Evolutionary conservation across 2,797 vertebrate species (phyloP), one percentile per base, ranked within the genome.

Genomic region (Chloroceryle amazona): DNA sequence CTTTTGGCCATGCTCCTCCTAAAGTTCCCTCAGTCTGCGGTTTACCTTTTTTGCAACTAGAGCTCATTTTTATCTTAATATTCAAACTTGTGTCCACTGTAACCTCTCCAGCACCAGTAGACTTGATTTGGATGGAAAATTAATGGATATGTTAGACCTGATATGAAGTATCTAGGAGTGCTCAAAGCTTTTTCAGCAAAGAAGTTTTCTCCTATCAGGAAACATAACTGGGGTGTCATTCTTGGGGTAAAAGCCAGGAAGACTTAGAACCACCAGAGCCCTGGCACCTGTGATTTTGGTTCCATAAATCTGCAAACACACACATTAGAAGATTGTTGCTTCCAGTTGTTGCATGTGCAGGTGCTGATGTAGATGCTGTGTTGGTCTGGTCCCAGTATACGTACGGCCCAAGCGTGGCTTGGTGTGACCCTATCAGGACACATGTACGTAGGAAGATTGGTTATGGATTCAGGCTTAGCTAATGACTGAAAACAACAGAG

Each of bases 81-180:
- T 41, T 68, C 71, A 85, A 1, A 21, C 20, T 33, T 29, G 31
- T 55, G 29, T 67, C 58, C 26, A 13, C 49, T 75, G 49, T 51
- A 93, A 49, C 22, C 25, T 79, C 44, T 79, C 49, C 41, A 81
- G 63, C 46, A 44, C 7, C 8, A 14, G 10, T 28, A 57, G 41
- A 15, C 44, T 72, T 80, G 80, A 76, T 73, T 72, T 80, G 54
- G 55, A 18, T 88, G 60, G 75, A 68, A 90, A 91, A 88, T 41
- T 11, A 90, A 82, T 46, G 11, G 31, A 22, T 85, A 67, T 52
- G 6, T 87, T 94, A 6, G 46, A 73, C 16, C 41, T 37, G n/a
- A 80, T 76, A 80, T 29, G 63, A 95, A 82, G 84, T 75, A 79
- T 91, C 62, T 79, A 74, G 74, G 31, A 87, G 3, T 13, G 39